phyloP scores from a whole-genome alignment of 2,888 invertebrate genomes.

The Andrena haemorrhoa region DNA sequence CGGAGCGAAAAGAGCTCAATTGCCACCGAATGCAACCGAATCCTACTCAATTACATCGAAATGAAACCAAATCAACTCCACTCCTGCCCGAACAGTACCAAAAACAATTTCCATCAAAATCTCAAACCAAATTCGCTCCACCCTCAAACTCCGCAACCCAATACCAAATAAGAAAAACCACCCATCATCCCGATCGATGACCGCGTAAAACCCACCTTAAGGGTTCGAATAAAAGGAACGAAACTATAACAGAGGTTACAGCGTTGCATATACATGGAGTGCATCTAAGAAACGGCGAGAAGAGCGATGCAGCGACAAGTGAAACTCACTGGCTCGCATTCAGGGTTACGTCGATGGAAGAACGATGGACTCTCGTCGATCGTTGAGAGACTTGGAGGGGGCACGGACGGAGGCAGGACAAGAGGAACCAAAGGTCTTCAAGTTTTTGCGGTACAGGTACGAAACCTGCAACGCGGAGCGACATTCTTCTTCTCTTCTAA shows the following conservation, averaged over 20 bases:
- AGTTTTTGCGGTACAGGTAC: constrained; percentile 68
- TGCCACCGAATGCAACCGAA: too few relatives aligned
- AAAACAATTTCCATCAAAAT: too few relatives aligned
- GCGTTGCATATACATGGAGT: constrained; percentile 25
- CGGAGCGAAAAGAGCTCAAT: too few relatives aligned
- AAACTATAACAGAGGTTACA: constrained; percentile 1
- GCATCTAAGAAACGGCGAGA: constrained; percentile 29
- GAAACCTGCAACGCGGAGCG: constrained; percentile 68
- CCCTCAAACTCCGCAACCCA: neutral
- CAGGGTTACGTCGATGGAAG: constrained; percentile 33
- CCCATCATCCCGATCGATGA: neutral
- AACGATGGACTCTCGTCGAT: constrained; percentile 25
- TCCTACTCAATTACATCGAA: too few relatives aligned
- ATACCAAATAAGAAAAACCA: neutral
- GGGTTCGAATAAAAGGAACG: neutral
- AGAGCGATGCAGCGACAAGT: constrained; percentile 37
- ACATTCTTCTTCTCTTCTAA: constrained; percentile 69
- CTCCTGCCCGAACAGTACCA: too few relatives aligned
- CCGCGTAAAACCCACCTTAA: neutral
- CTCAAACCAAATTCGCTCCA: neutral
- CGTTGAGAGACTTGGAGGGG: neutral
- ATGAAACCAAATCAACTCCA: too few relatives aligned
- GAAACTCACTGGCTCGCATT: constrained; percentile 40
- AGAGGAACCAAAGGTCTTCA: constrained; percentile 74
- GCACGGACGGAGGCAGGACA: constrained; percentile 52